These are phyloP conservation scores for Drosophila eugracilis DNA, from an alignment of 1,140 invertebrate genomes.

Conservation along the genomic window DNA sequence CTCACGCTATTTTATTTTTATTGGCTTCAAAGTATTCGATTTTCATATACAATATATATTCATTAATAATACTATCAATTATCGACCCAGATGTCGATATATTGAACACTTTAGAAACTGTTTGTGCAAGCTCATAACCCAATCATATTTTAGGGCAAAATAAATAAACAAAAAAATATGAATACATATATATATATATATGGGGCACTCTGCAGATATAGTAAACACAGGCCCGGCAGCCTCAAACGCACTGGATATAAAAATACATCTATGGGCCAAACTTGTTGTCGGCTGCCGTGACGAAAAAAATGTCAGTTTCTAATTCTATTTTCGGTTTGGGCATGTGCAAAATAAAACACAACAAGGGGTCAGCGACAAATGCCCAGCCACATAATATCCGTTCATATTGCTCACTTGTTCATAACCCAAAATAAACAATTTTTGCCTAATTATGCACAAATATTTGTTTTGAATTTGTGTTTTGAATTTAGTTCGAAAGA, in stretches of 20 bases:
- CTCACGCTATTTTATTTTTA: constrained; percentile 21
- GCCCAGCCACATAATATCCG: constrained; percentile 55
- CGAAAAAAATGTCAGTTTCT: constrained; percentile 60
- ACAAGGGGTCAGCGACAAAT: constrained; percentile 33
- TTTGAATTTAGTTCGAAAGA: neutral
- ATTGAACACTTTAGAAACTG: constrained; percentile 4
- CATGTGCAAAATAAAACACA: constrained; percentile 58
- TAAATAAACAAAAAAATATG: constrained; percentile 28
- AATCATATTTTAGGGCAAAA: constrained; percentile 31
- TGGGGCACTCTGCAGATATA: too few relatives aligned
- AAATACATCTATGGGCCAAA: constrained; percentile 50
- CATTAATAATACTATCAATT: constrained; percentile 43
- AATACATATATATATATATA: too few relatives aligned
- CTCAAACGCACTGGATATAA: constrained; percentile 56
- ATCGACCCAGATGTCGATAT: constrained; percentile 22
- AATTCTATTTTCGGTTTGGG: constrained; percentile 48
- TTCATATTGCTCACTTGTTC: constrained; percentile 20
- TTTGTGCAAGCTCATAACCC: constrained; percentile 31
- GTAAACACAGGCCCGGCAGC: constrained; percentile 30
- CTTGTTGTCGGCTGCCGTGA: constrained; percentile 49
- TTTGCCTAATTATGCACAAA: constrained; percentile 17
- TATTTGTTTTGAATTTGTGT: neutral
- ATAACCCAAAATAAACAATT: constrained; percentile 18
- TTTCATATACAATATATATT: constrained; percentile 11
- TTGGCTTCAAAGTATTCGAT: constrained; percentile 13